Base-by-base conservation (phyloP, 2,797 vertebrate species). In the Allenopithecus nigroviridis region DNA sequence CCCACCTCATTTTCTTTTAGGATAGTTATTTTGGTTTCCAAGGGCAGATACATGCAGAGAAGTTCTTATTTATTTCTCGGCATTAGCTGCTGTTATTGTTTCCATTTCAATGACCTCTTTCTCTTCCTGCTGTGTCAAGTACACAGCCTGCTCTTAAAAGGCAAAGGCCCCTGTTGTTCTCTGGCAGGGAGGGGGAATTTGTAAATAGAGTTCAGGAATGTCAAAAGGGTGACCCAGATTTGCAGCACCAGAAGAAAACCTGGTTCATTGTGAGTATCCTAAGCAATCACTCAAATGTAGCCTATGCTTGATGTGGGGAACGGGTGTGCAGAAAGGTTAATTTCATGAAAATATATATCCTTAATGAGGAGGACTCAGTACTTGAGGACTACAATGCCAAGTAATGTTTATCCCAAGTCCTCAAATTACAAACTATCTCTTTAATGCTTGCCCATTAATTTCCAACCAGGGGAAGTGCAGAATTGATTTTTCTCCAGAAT, bases 141-240 rank as follows among this genome's bases (percentile, higher is more conserved):
- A 92, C 94, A 89, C 55, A 70, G 91, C 93, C 55, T 5, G 12
- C 76, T 79, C 84, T 76, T 68, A 83, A 95, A 93, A 78, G 84
- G 87, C 57, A 16, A 64, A 94, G 22, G 10, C 30, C 50, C 5
- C 0, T 22, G 9, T 28, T 5, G 2, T 74, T 84, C 16, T 53
- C 19, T 8, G 0, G 81, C 11, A 21, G 41, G 0, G 46, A 9
- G 19, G n/a, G 48, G 59, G 48, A 36, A 46, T 72, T 17, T 85
- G 61, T 53, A 53, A 33, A 8, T 0, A 88, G 9, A 28, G 79
- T 22, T 94, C 68, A 36, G 21, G 76, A 39, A 17, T 30, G 98
- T 80, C 96, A 50, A 80, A n/a, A 36, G 83, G 21, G 21, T 90
- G 98, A 95, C 96, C 91, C 91, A 97, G 96, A 97, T 96, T 89